Percentiles rank a stretch among this genome's conserved stretches.
Conservation (phyloP, 2,113 vertebrate genomes). For the Recurvirostra avosetta region DNA sequence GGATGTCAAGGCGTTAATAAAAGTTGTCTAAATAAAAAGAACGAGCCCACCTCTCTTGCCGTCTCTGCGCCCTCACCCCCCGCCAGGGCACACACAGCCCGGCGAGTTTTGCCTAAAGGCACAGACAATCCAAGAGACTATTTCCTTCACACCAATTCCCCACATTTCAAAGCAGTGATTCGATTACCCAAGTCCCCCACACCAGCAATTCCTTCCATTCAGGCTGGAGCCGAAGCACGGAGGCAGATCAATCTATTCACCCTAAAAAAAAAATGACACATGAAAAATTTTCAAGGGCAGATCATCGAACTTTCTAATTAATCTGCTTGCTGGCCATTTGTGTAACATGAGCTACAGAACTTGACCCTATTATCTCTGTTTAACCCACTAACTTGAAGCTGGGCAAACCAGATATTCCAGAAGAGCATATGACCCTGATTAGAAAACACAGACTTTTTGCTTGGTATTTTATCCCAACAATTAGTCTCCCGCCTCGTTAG, state of each 20-base stretch:
- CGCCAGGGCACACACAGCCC: not conserved
- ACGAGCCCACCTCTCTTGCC: not conserved
- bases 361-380: not conserved
- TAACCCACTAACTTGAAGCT: not conserved
- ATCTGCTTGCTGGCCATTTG: not conserved
- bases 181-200: not conserved
- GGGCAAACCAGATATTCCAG: not conserved
- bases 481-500: not conserved
- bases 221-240: not conserved
- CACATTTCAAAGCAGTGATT: not conserved
- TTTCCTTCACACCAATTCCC: not conserved
- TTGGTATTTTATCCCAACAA: not conserved
- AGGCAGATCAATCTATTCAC: not conserved
- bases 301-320: not conserved
- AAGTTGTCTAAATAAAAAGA: not conserved
- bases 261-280: not conserved
- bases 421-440: not conserved
- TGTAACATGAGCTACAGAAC: not conserved
- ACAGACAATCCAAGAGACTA: too few relatives aligned
- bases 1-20: not conserved
- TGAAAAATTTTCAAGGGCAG: not conserved
- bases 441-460: not conserved
- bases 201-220: not conserved
- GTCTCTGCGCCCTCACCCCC: not conserved
- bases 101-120: too few relatives aligned